Base-by-base conservation (phyloP, 1,140 invertebrate genomes). In the Nephila pilipes region DNA sequence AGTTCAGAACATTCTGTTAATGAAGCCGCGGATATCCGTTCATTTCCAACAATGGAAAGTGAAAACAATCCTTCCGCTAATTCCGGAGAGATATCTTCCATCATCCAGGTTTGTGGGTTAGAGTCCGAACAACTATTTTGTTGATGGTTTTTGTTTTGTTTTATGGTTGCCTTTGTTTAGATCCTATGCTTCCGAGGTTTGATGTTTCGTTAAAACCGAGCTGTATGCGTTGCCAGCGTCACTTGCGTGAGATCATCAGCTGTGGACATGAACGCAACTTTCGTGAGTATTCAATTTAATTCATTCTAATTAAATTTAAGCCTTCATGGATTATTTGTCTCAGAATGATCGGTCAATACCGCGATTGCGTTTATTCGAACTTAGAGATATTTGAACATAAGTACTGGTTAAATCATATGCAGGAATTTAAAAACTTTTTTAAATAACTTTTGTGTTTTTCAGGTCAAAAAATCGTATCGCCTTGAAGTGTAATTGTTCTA, bases 51-150 rank as follows among this genome's bases (percentile, higher is more conserved):
- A 83, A 54, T 14, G 38, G 80, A 83, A 83, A 83, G 80, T 83
- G 80, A 83, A 83, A 83, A 25, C 80, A 16, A n/a, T 55, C 80
- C 38, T 22, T 25, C 22, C 38, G 38, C 38, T 5, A 46, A 8
- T 46, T 46, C 38, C 38, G 46, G 14, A 54, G n/a, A 32, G 79
- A 36, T 36, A 22, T 12, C 32, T 81, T 81, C 79, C 36, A 16
- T 46, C 22, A 81, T 81, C 46, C 80, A 83, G 80, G 80, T 83
- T 83, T 83, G 80, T 83, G 80, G 80, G 80, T 57, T 83, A 83
- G 25, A 83, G 80, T 54, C 54, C 80, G 4, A 22, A 58, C 16
- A 58, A 58, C 57, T 4, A 58, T 16, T 46, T 46, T 46, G n/a
- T 65, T 22, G 22, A 12, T 22, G 16, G 32, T 81, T 81, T 20